These are phyloP conservation scores for Mizuhopecten yessoensis DNA, from an alignment of 1,140 invertebrate genomes.

Conservation along the genomic window DNA sequence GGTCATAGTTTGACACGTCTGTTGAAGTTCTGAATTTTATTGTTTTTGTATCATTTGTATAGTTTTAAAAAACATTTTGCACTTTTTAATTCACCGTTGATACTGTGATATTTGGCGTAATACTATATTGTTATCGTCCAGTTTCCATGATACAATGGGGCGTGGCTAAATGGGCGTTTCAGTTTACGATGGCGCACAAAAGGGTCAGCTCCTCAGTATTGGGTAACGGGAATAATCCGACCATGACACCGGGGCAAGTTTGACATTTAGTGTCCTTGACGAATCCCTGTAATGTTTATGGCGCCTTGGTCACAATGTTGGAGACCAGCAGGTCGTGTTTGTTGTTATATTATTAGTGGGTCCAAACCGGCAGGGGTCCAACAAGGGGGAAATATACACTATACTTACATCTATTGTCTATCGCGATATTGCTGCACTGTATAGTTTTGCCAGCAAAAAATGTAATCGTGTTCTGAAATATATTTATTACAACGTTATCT, in stretches of 20 bases:
- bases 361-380: background rate
- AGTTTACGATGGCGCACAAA: background rate
- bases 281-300: slow-evolving; percentile 6
- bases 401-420: background rate
- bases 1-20: background rate
- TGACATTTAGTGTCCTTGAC: slow-evolving; percentile 33
- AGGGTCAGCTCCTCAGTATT: background rate
- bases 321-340: background rate
- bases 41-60: no score
- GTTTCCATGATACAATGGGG: background rate
- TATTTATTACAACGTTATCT: slow-evolving; percentile 19
- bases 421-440: background rate
- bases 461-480: slow-evolving; percentile 5
- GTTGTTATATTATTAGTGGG: background rate
- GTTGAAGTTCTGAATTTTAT: background rate
- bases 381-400: background rate
- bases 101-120: background rate
- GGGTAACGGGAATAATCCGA: background rate
- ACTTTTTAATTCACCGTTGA: background rate
- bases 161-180: background rate
- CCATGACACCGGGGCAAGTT: background rate
- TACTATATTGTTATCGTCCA: background rate
- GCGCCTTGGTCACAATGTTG: slow-evolving; percentile 10
- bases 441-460: background rate
- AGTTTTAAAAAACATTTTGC: background rate